These are phyloP conservation scores for Zaprionus ornatus DNA, from an alignment of 1,140 invertebrate species.

Conservation along the genomic window DNA sequence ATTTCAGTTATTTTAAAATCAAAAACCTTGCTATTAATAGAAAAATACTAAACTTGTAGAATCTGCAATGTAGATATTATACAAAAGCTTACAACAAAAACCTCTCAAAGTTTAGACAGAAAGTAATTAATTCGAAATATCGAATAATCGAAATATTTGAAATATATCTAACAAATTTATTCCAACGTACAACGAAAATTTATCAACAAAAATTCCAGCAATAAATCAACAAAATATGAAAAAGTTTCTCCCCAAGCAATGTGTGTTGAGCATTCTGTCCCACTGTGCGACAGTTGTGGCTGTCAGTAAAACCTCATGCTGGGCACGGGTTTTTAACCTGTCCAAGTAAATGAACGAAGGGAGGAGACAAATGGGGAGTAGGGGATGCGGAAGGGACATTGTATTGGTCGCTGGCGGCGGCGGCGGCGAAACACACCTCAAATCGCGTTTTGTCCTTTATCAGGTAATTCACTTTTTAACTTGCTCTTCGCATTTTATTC, in stretches of 20 bases:
- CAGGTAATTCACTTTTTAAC: conserved; percentile 80
- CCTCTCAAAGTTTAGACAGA: background rate
- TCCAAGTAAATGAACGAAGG: conserved; percentile 17
- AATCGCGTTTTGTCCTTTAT: conserved; percentile 81
- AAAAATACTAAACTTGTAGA: too few species aligned
- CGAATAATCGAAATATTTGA: background rate
- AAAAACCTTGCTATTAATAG: too few species aligned
- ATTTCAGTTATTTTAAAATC: too few species aligned
- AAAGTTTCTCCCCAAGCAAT: background rate
- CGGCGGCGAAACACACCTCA: conserved; percentile 70
- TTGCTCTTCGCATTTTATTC: conserved; percentile 78
- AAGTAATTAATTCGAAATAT: background rate
- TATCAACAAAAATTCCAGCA: background rate
- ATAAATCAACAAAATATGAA: background rate
- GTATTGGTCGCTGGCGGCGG: conserved; percentile 24
- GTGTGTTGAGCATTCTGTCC: background rate
- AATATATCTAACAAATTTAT: background rate
- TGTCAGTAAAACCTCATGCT: conserved; percentile 52
- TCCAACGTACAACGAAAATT: background rate
- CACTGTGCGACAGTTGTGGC: conserved; percentile 49
- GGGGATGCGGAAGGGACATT: conserved; percentile 7
- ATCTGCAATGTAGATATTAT: background rate
- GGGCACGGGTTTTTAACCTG: conserved; percentile 55
- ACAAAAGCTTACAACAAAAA: background rate
- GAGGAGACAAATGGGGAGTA: background rate